These are phyloP conservation scores for Astreopora myriophthalma DNA, from an alignment of 64 coral and sea anemone species.

Conservation along the genomic window DNA sequence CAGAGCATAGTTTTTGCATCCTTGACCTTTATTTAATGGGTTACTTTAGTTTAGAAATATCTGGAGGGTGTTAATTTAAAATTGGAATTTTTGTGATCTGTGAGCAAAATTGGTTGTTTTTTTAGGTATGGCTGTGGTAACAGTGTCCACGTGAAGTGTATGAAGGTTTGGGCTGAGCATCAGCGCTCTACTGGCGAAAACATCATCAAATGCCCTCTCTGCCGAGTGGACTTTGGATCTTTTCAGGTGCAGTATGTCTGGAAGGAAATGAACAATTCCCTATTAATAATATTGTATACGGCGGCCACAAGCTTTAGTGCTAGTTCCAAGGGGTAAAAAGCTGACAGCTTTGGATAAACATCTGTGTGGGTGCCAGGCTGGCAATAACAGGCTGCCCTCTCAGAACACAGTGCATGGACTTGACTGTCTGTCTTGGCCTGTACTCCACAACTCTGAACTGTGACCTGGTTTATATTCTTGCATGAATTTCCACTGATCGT, in stretches of 20 bases:
- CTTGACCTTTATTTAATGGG: too few relatives aligned
- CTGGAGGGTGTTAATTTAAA: neutral
- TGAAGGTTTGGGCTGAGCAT: constrained; percentile 99
- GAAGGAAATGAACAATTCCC: neutral
- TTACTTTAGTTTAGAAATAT: too few relatives aligned
- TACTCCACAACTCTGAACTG: too few relatives aligned
- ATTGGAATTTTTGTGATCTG: neutral
- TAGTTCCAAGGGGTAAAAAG: too few relatives aligned
- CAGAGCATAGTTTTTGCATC: too few relatives aligned
- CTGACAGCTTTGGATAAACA: too few relatives aligned
- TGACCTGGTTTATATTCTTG: neutral
- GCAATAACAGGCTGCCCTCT: too few relatives aligned
- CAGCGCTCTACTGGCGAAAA: constrained; percentile 95
- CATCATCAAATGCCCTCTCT: constrained; percentile 95
- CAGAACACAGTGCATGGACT: too few relatives aligned
- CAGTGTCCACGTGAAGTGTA: constrained; percentile 94
- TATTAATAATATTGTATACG: neutral
- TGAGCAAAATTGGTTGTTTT: neutral
- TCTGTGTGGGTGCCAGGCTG: too few relatives aligned
- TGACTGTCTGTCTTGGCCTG: too few relatives aligned
- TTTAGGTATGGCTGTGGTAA: constrained; percentile 97
- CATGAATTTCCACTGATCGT: neutral
- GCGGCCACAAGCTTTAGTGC: too few relatives aligned
- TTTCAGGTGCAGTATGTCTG: constrained; percentile 79
- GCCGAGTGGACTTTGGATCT: constrained; percentile 97